These are phyloP conservation scores for Arothron firmamentum DNA, from an alignment of 2,113 vertebrate species.

Conservation along the genomic window DNA sequence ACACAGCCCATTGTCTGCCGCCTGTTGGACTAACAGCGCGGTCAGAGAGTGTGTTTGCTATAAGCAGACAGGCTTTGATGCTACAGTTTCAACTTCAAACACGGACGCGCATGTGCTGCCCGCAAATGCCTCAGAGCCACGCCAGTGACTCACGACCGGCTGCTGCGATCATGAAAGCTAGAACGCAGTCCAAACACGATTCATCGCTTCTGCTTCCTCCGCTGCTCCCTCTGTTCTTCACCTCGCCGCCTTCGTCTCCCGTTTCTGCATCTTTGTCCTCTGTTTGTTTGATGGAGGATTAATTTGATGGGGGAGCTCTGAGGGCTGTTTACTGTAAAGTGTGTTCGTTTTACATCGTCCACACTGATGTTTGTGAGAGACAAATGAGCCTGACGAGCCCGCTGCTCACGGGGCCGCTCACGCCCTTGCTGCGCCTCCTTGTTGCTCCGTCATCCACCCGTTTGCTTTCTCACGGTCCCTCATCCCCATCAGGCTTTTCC, in stretches of 20 bases:
- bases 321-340: constrained; percentile 67
- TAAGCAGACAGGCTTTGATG: constrained; percentile 43
- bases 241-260: constrained; percentile 24
- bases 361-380: constrained; percentile 21
- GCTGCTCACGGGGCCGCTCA: constrained; percentile 4
- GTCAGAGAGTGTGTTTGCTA: constrained; percentile 22
- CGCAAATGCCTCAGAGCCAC: constrained; percentile 19
- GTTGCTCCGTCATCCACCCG: constrained; percentile 7
- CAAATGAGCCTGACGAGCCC: constrained; percentile 14
- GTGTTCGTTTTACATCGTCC: constrained; percentile 44
- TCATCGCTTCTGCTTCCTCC: constrained; percentile 38
- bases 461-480: constrained; percentile 37
- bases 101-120: constrained; percentile 17
- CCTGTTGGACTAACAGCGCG: constrained; percentile 14
- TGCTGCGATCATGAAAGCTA: constrained; percentile 32
- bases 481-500: constrained; percentile 30
- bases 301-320: constrained; percentile 49
- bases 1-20: constrained; percentile 5
- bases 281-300: constrained; percentile 66
- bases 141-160: constrained; percentile 21
- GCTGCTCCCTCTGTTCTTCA: constrained; percentile 38
- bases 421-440: constrained; percentile 10
- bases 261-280: constrained; percentile 45
- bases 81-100: constrained; percentile 22
- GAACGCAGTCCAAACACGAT: constrained; percentile 28